Base-by-base conservation (phyloP, 2,113 vertebrate species). In the Upupa epops region DNA sequence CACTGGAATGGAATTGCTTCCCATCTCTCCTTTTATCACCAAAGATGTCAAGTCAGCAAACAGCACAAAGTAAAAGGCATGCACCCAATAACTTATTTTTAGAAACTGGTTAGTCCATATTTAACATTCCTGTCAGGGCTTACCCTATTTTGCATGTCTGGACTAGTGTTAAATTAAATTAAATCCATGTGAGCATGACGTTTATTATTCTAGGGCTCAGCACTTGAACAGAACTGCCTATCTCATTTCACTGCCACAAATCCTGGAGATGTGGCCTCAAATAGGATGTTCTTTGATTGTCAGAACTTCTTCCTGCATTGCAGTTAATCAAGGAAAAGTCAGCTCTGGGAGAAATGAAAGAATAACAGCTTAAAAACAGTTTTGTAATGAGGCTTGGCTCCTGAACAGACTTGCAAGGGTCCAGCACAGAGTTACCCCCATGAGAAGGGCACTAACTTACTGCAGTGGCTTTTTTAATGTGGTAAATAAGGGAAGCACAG, bases 101-200 rank as follows among this genome's bases (percentile, higher is more conserved):
- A 97, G 97, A 93, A 91, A 74, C 71, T 66, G 70, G 79, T 95
- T 96, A 85, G 88, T 94, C 93, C 28, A 11, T 95, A 93, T 95
- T 95, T 96, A 91, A 89, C 92, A 97, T 97, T 97, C 95, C 93
- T 97, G 69, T 80, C 88, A 86, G 87, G 89, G 78, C 92, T 95
- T 94, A 93, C 60, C 31, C 89, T 94, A 79, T 94, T 97, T 96
- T 93, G 94, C 96, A 94, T 95, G 96, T 96, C 95, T 94, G 93
- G 88, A 82, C 96, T 95, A 83, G 92, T 94, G 93, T 94, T 95
- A 94, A 95, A 94, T 90, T 93, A 96, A 96, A 96, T 94, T 83
- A 94, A 96, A 93, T 92, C 91, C 94, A 89, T 69, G 79, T 85
- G 92, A 95, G 93, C 92, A 87, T 96, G 94, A 91, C 89, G 91